Evolutionary conservation across 2,888 invertebrate genomes (phyloP).

Genomic region (Polydrusus cervinus): DNA sequence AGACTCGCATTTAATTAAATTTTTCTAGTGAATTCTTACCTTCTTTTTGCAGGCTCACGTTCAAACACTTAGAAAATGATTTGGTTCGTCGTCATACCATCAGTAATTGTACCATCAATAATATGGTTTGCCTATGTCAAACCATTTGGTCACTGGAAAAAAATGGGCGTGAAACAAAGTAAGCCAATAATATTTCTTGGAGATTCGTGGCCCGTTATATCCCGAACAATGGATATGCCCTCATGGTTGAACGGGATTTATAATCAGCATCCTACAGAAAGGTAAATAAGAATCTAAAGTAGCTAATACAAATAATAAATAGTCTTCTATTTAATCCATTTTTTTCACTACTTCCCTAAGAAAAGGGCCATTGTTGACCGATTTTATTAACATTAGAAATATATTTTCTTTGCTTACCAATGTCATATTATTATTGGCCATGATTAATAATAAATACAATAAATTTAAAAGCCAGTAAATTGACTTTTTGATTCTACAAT

Average conservation of each 20-base stretch:
- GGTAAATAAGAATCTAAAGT: constrained; percentile 44
- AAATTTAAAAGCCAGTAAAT: too few relatives aligned
- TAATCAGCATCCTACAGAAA: constrained; percentile 53
- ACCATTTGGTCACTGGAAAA: constrained; percentile 57
- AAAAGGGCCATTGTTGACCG: too few relatives aligned
- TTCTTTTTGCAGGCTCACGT: too few relatives aligned
- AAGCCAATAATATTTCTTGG: constrained; percentile 56
- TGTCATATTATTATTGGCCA: too few relatives aligned
- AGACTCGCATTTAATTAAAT: too few relatives aligned
- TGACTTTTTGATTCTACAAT: too few relatives aligned
- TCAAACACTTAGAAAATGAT: not conserved
- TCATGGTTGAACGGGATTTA: constrained; percentile 54
- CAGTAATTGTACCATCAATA: not conserved
- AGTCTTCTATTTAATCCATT: too few relatives aligned
- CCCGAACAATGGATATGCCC: constrained; percentile 45
- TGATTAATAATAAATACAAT: too few relatives aligned
- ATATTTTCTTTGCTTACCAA: too few relatives aligned
- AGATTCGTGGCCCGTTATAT: constrained; percentile 53
- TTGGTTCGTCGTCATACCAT: constrained; percentile 19
- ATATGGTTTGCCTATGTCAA: constrained; percentile 37
- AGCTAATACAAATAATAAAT: not conserved
- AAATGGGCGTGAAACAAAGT: constrained; percentile 58
- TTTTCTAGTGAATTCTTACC: too few relatives aligned
- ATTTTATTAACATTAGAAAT: too few relatives aligned
- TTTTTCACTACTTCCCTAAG: too few relatives aligned